phyloP scores from a whole-genome alignment of 2,888 invertebrate species.

The Muscina levida region DNA sequence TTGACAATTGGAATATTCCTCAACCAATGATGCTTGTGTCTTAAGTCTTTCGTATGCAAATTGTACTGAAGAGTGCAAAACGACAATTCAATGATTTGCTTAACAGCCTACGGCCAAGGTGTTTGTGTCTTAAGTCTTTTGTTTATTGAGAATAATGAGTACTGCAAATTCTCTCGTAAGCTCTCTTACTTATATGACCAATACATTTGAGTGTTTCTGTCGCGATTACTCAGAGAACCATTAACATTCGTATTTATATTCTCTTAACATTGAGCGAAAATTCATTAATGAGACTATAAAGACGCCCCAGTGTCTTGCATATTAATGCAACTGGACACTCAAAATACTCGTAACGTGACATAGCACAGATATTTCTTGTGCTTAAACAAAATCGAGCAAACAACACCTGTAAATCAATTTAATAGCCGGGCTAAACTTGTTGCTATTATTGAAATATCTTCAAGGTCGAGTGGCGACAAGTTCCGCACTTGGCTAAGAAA shows the following conservation, averaged over 20 bases:
- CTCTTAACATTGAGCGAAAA: too few relatives aligned
- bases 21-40: background rate
- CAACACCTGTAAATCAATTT: constrained; percentile 33
- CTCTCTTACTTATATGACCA: too few relatives aligned
- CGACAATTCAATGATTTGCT: background rate
- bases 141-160: background rate
- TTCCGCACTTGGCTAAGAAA: constrained; percentile 23
- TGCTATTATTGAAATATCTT: background rate
- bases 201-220: too few relatives aligned
- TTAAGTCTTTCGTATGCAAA: background rate
- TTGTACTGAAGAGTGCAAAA: background rate
- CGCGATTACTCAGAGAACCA: too few relatives aligned
- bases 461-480: constrained; percentile 33
- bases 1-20: background rate
- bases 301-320: constrained; percentile 26
- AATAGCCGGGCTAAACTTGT: background rate
- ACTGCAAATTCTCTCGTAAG: background rate
- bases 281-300: background rate
- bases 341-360: too few relatives aligned
- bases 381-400: background rate
- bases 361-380: background rate
- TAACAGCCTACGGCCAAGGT: background rate
- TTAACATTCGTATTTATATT: too few relatives aligned
- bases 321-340: background rate
- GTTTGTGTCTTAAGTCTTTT: constrained; percentile 41